Percentiles rank a stretch among this genome's conserved stretches.
Conservation (phyloP, 2,113 vertebrate genomes). For the Ptychochromis oligacanthus region DNA sequence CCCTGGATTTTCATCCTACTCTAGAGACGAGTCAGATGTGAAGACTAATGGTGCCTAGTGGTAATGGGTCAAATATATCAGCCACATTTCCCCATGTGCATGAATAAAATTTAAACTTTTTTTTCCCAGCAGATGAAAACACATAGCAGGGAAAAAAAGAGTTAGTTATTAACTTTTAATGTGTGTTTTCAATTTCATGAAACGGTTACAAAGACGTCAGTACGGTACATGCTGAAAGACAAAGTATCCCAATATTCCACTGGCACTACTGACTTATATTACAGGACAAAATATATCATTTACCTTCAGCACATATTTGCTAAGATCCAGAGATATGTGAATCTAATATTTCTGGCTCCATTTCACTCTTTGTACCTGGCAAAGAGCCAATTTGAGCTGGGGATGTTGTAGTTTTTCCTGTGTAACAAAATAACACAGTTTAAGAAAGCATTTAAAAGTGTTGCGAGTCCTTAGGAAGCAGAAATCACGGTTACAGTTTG, state of each 20-base stretch:
- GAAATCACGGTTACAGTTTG: neutral
- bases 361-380: neutral
- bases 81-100: neutral
- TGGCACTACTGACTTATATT: neutral
- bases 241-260: neutral
- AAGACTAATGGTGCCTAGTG: neutral
- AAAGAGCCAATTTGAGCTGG: neutral
- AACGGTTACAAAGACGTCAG: too few relatives aligned
- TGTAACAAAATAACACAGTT: neutral
- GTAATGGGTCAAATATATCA: neutral
- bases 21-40: neutral
- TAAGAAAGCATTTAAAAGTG: neutral
- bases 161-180: neutral
- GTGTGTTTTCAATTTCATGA: neutral
- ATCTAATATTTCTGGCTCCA: neutral
- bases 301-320: neutral
- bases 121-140: neutral
- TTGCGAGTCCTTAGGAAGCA: neutral
- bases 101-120: neutral
- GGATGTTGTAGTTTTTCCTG: neutral
- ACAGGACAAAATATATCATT: neutral
- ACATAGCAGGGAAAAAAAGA: neutral
- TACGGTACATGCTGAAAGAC: too few relatives aligned
- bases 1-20: neutral
- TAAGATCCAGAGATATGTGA: neutral